Percentiles rank a stretch among this genome's conserved stretches.
Evolutionary conservation across 2,113 vertebrate species (phyloP).

Genomic region (Catharus fuscescens): DNA sequence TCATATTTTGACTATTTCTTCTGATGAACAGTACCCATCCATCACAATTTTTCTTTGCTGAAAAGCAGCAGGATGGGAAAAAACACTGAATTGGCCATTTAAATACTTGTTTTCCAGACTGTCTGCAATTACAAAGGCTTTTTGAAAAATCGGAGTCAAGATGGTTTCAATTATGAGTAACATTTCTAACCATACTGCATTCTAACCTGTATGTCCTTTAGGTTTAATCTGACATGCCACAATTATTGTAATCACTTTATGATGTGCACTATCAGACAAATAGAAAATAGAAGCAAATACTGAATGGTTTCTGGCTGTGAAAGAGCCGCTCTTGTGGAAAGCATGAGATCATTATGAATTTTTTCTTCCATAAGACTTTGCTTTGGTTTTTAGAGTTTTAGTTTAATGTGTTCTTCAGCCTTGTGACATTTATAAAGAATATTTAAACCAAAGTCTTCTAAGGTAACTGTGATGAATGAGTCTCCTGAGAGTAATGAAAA

Average conservation of each 20-base stretch:
- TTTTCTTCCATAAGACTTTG: not conserved
- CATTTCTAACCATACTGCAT: not conserved
- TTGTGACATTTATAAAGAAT: not conserved
- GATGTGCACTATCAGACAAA: not conserved
- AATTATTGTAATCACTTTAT: not conserved
- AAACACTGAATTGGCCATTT: not conserved
- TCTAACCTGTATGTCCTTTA: conserved; percentile 25
- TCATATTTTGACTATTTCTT: conserved; percentile 57
- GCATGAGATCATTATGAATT: not conserved
- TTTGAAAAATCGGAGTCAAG: conserved; percentile 3
- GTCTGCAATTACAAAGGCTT: conserved; percentile 27
- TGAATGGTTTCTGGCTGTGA: conserved; percentile 2
- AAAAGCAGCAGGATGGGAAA: conserved; percentile 27
- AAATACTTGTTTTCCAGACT: conserved; percentile 40
- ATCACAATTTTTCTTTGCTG: conserved; percentile 20
- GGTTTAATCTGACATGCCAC: not conserved
- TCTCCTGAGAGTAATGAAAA: not conserved
- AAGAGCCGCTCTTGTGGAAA: conserved; percentile 6
- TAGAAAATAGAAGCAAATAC: conserved; percentile 24
- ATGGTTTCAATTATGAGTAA: conserved; percentile 26
- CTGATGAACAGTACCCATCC: conserved; percentile 28
- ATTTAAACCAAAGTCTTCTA: not conserved
- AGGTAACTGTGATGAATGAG: not conserved
- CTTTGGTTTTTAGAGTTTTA: not conserved
- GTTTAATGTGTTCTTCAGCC: not conserved